Evolutionary conservation across 2,888 invertebrate genomes (phyloP).

Genomic region (Tetrapedia diversipes): DNA sequence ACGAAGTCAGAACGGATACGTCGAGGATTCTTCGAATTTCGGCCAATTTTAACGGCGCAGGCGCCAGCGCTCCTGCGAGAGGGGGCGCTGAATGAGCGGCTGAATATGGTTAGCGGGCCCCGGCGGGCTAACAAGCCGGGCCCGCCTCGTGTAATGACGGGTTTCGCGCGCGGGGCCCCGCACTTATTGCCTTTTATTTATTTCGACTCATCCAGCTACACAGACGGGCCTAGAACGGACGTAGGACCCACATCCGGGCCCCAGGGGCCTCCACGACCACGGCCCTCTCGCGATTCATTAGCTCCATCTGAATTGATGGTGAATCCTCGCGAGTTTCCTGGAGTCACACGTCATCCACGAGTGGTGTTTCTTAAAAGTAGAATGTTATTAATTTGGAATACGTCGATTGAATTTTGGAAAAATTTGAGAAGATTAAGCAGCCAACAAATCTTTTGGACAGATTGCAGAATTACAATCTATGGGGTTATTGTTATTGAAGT

Average conservation of each 20-base stretch:
- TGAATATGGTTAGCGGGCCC: constrained; percentile 75
- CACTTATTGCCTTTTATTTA: constrained; percentile 83
- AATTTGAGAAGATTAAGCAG: no score
- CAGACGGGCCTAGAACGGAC: constrained; percentile 68
- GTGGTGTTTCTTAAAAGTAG: not conserved
- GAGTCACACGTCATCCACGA: constrained; percentile 44
- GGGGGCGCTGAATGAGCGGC: constrained; percentile 77
- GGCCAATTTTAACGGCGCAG: constrained; percentile 82
- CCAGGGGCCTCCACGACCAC: constrained; percentile 68
- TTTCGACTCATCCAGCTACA: constrained; percentile 78
- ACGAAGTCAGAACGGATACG: constrained; percentile 49
- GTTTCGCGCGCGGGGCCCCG: constrained; percentile 82
- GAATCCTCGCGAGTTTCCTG: constrained; percentile 56
- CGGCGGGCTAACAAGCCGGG: constrained; percentile 82
- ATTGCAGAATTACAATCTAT: no score
- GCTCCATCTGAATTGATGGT: constrained; percentile 70
- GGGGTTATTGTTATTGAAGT: no score
- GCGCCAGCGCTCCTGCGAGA: constrained; percentile 77
- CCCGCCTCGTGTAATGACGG: constrained; percentile 82
- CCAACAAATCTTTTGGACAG: no score
- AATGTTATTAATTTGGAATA: constrained; percentile 38
- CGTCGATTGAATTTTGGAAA: no score
- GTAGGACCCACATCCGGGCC: constrained; percentile 78
- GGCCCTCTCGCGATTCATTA: constrained; percentile 75
- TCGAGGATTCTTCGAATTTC: constrained; percentile 80